phyloP scores from a whole-genome alignment of 2,888 invertebrate genomes.

The Parnassius glacialis region DNA sequence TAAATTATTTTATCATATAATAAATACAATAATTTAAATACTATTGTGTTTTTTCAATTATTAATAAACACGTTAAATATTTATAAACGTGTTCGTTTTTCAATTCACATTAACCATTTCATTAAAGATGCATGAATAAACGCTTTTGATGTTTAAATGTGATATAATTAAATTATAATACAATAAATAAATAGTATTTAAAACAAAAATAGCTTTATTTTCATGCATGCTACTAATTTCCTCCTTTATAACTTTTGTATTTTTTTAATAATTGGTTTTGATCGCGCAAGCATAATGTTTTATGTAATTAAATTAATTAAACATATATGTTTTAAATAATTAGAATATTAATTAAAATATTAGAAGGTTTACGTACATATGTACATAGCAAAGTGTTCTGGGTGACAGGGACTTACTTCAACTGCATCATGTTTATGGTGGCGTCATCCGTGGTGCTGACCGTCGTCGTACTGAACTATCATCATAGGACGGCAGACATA shows the following conservation, averaged over 20 bases:
- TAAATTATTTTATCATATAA: no score
- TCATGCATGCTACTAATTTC: conserved; percentile 48
- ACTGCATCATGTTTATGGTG: conserved; percentile 99
- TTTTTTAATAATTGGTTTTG: background rate
- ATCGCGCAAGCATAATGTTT: no score
- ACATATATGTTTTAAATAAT: no score
- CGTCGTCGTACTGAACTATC: conserved; percentile 97
- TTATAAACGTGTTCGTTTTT: background rate
- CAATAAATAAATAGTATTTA: background rate
- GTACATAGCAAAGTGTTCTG: conserved; percentile 33
- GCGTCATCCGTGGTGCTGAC: conserved; percentile 98
- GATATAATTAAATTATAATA: background rate
- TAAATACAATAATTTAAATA: no score
- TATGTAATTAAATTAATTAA: no score
- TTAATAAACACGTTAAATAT: background rate
- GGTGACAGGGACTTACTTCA: conserved; percentile 96
- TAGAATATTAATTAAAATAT: background rate
- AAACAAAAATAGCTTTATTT: background rate
- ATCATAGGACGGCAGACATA: conserved; percentile 97
- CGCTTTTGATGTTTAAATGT: conserved; percentile 17
- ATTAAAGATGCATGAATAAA: conserved; percentile 3
- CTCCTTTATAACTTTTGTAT: conserved; percentile 44
- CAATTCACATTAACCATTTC: no score
- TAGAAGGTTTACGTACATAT: background rate
- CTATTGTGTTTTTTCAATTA: background rate